A percentile compares a stretch with the other conserved stretches of the same genome.
phyloP scores from a whole-genome alignment of 2,888 invertebrate species.

The Adelognathus sp. region DNA sequence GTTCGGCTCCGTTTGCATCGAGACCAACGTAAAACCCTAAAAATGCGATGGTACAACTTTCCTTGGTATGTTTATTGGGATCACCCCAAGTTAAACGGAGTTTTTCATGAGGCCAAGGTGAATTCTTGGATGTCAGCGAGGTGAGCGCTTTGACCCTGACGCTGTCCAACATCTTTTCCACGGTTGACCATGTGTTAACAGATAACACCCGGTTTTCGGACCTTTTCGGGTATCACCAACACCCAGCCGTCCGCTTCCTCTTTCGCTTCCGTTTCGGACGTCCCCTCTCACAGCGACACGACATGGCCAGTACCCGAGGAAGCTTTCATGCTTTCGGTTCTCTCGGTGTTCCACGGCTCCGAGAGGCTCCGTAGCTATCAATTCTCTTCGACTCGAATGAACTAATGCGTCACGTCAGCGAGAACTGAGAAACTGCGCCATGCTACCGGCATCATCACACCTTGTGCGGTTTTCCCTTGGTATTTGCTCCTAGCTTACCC shows the following conservation, averaged over 20 bases:
- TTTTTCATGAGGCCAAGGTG: neutral
- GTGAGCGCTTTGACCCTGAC: slow-evolving; percentile 33
- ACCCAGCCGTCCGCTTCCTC: neutral
- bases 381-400: slow-evolving; percentile 60
- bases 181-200: slow-evolving; percentile 74
- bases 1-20: no score
- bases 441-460: neutral
- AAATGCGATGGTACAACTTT: neutral
- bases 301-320: neutral
- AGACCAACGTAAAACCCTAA: no score
- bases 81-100: neutral
- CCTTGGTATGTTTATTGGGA: neutral
- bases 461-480: slow-evolving; percentile 3
- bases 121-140: neutral
- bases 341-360: slow-evolving; percentile 4
- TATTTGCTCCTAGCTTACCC: neutral
- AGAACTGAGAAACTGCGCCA: slow-evolving; percentile 13
- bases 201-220: slow-evolving; percentile 65
- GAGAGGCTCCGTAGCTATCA: slow-evolving; percentile 42
- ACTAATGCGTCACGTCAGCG: slow-evolving; percentile 60
- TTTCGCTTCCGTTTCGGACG: neutral
- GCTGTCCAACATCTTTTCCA: slow-evolving; percentile 49
- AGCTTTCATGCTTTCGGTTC: slow-evolving; percentile 4
- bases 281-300: neutral
- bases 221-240: neutral